Evolutionary conservation across 2,888 invertebrate genomes (phyloP).

Genomic region (Erynnis tages): DNA sequence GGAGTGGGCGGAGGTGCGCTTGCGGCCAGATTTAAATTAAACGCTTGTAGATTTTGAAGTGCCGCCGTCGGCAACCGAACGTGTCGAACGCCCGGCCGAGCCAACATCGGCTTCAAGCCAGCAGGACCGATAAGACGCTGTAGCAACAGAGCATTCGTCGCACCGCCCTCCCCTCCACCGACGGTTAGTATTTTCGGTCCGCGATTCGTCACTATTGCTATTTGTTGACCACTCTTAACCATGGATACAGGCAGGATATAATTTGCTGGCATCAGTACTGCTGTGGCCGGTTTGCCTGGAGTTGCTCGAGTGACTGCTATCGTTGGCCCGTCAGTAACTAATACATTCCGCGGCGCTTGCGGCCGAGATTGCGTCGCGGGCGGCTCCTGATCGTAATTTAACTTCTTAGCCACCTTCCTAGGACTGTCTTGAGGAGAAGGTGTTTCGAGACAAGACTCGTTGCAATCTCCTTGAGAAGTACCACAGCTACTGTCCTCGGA

Average conservation of each 20-base stretch:
- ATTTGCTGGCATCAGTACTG: conserved; percentile 87
- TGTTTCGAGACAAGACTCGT: conserved; percentile 74
- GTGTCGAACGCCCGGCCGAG: conserved; percentile 81
- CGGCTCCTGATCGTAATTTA: conserved; percentile 73
- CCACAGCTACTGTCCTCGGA: conserved; percentile 90
- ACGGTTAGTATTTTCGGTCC: conserved; percentile 80
- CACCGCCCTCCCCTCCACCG: conserved; percentile 66
- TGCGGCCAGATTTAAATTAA: conserved; percentile 58
- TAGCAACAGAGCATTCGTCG: conserved; percentile 84
- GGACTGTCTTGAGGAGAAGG: conserved; percentile 81
- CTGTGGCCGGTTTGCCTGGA: conserved; percentile 83
- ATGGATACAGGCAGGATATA: conserved; percentile 87
- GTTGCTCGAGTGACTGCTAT: conserved; percentile 83
- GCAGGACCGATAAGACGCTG: conserved; percentile 86
- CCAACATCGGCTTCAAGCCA: conserved; percentile 77
- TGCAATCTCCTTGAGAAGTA: conserved; percentile 79
- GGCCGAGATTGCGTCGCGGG: conserved; percentile 43
- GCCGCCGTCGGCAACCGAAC: conserved; percentile 71
- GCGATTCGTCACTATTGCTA: conserved; percentile 87
- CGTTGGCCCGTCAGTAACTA: conserved; percentile 84
- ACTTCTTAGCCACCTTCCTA: conserved; percentile 67
- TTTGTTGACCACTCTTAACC: conserved; percentile 87
- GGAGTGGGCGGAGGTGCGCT: conserved; percentile 54
- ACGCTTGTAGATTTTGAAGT: conserved; percentile 69
- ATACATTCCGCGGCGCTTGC: conserved; percentile 77